Conservation (phyloP, 2,888 invertebrate genomes). For the Elaeidobius kamerunicus region DNA sequence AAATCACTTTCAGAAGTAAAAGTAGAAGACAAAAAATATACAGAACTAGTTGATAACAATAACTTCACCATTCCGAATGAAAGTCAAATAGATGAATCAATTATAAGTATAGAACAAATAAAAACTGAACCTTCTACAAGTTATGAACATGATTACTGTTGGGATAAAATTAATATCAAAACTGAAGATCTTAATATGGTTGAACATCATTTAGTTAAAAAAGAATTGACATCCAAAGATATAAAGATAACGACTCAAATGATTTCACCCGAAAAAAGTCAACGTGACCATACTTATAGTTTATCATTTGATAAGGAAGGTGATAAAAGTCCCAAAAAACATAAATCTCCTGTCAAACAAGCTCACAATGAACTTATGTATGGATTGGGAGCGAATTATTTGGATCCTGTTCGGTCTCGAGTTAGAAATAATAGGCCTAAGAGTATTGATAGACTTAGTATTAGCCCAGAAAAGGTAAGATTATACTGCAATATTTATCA, state of each 20-base stretch:
- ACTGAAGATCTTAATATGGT: conserved; percentile 17
- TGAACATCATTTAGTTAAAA: neutral
- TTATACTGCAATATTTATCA: neutral
- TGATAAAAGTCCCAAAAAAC: conserved; percentile 17
- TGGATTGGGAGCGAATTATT: conserved; percentile 38
- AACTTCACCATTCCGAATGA: neutral
- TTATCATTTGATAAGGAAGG: conserved; percentile 30
- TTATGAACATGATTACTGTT: conserved; percentile 43
- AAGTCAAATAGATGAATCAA: neutral
- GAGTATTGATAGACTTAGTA: conserved; percentile 12
- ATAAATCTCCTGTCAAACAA: conserved; percentile 26
- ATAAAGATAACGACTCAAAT: too few species aligned
- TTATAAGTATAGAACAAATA: conserved; percentile 6
- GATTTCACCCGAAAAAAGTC: conserved; percentile 18
- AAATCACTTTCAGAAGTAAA: too few species aligned
- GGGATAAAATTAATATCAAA: conserved; percentile 23
- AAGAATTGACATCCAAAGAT: too few species aligned
- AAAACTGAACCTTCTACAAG: conserved; percentile 27
- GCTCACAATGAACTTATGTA: conserved; percentile 35
- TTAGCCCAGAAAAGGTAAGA: conserved; percentile 19
- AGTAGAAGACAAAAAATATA: neutral
- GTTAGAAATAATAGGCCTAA: conserved; percentile 11
- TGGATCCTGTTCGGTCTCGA: conserved; percentile 18
- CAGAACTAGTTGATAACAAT: neutral
- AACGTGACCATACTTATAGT: conserved; percentile 38